A percentile compares a stretch with the other conserved stretches of the same genome.
These are phyloP conservation scores for Dreissena rostriformis DNA, from an alignment of 1,140 invertebrate genomes.

Conservation along the genomic window DNA sequence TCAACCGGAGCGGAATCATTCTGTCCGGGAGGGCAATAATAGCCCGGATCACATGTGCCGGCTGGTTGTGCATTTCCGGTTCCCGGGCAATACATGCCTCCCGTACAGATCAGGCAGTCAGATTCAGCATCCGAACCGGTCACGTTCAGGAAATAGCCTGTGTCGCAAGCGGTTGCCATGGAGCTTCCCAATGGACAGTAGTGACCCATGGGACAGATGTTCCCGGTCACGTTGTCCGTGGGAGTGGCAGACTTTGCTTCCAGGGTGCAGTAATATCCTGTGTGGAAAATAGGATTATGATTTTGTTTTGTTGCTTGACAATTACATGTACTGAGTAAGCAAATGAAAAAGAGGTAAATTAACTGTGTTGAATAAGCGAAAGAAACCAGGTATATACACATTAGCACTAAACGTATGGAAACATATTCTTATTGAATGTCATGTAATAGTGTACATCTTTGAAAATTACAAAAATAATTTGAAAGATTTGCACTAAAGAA, in stretches of 20 bases:
- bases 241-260: slow-evolving; percentile 66
- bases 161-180: slow-evolving; percentile 59
- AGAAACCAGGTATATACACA: too few species aligned
- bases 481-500: too few species aligned
- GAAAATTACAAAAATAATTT: too few species aligned
- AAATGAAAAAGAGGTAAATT: too few species aligned
- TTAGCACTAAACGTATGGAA: too few species aligned
- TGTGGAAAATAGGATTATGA: background rate
- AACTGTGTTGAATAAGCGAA: too few species aligned
- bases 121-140: slow-evolving; percentile 61
- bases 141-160: slow-evolving; percentile 73
- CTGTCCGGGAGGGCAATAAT: slow-evolving; percentile 76
- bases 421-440: too few species aligned
- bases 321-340: too few species aligned
- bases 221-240: slow-evolving; percentile 69
- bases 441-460: too few species aligned
- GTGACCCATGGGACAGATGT: slow-evolving; percentile 73
- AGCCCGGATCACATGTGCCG: slow-evolving; percentile 74
- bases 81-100: slow-evolving; percentile 74
- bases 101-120: slow-evolving; percentile 74
- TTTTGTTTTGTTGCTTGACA: too few species aligned
- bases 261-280: slow-evolving; percentile 76
- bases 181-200: slow-evolving; percentile 70
- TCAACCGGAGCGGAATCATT: slow-evolving; percentile 73
- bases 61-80: slow-evolving; percentile 64